phyloP scores from a whole-genome alignment of 2,797 vertebrate species.

The Lithobates pipiens region DNA sequence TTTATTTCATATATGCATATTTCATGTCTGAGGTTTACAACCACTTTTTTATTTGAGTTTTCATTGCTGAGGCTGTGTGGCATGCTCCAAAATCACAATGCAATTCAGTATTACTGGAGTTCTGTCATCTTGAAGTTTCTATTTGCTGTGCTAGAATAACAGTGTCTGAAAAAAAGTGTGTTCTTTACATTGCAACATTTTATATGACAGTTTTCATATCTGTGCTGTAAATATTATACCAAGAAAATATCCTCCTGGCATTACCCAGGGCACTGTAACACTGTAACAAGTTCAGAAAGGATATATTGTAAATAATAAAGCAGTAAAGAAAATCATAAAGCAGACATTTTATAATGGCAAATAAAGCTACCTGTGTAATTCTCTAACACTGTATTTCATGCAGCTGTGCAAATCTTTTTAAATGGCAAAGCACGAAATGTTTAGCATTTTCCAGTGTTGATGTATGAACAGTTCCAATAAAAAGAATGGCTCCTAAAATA shows the following conservation, averaged over 20 bases:
- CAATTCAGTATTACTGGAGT: slow-evolving; percentile 36
- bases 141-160: slow-evolving; percentile 33
- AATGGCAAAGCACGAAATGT: not conserved
- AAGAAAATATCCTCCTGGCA: slow-evolving; percentile 32
- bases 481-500: no score
- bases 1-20: no score
- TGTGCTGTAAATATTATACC: slow-evolving; percentile 42
- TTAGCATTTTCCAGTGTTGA: not conserved
- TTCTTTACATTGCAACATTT: slow-evolving; percentile 8
- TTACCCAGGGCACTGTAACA: slow-evolving; percentile 28
- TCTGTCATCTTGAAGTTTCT: slow-evolving; percentile 29
- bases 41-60: not conserved
- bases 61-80: slow-evolving; percentile 34
- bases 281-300: slow-evolving; percentile 11
- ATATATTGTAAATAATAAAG: slow-evolving; percentile 23
- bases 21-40: no score
- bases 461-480: no score
- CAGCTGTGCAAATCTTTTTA: not conserved
- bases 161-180: slow-evolving; percentile 2
- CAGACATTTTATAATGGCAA: slow-evolving; percentile 19
- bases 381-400: slow-evolving; percentile 1
- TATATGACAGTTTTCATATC: slow-evolving; percentile 48
- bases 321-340: slow-evolving; percentile 12
- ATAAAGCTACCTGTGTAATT: slow-evolving; percentile 23
- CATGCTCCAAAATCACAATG: slow-evolving; percentile 47